Evolutionary conservation across 1,140 invertebrate genomes (phyloP), one percentile per base, ranked within the genome.

Genomic region (Pogonomyrmex californicus): DNA sequence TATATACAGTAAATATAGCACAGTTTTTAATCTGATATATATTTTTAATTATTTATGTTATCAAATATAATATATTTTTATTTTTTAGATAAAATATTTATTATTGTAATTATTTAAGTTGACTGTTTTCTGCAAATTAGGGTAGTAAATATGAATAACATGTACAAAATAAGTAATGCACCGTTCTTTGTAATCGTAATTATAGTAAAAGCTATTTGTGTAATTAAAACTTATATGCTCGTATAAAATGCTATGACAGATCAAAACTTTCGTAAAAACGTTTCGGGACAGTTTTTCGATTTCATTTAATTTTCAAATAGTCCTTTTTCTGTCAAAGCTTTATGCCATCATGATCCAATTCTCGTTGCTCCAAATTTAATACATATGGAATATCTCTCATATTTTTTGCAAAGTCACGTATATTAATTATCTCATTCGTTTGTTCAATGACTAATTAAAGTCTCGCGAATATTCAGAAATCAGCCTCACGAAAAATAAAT

Each of bases 261-360:
- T 6, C 5, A 30, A 81, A 23, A 54, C 33, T 10, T 0, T 71
- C 9, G 38, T 33, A 51, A 71, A n/a, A 41, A 58, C n/a, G 23
- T 71, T 71, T n/a, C 33, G 10, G 17, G 47, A 79, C 47, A 58
- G 41, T 58, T 82, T 71, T 36, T 30, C 66, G 30, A 71, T 71
- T 58, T 82, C 66, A 47, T 71, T 82, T 82, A 82, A 9, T 82
- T 71, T 71, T 58, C 54, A 66, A 66, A 65, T 51, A 41, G 7
- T 66, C 17, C 5, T 33, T 54, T 82, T 70, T 82, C 7, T 65
- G 9, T 30, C 36, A 68, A 73, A 54, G 51, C 38, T 71, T 56
- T 58, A 66, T 47, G 41, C 23, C 30, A 44, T 71, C 65, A 5
- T 58, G 5, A n/a, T 54, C 9, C 12, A 0, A 58, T n/a, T 58